Conservation (phyloP, 1,140 invertebrate genomes). For the Metopolophium dirhodum region DNA sequence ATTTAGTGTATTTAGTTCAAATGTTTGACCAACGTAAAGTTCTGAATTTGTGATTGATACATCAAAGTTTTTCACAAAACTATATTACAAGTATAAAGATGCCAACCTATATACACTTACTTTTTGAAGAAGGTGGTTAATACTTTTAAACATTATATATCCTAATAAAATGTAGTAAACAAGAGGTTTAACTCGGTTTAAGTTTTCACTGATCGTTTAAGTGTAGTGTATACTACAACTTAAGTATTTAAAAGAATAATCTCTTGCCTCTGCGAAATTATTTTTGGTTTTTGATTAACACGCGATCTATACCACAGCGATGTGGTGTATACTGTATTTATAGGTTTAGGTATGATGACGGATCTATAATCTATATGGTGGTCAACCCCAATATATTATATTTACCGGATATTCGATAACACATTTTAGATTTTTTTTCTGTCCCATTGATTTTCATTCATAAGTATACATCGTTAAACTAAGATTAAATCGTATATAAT, state of each 20-base stretch:
- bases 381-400: no score
- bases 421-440: no score
- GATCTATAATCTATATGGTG: no score
- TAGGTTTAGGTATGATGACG: neutral
- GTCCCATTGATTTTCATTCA: no score
- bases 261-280: neutral
- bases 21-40: neutral
- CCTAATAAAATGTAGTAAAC: neutral
- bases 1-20: conserved; percentile 8
- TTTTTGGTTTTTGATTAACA: neutral
- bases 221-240: neutral
- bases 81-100: neutral
- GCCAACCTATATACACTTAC: neutral
- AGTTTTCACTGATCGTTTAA: neutral
- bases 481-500: no score
- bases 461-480: no score
- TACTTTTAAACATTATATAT: neutral
- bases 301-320: neutral
- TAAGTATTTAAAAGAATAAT: neutral
- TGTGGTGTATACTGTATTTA: neutral
- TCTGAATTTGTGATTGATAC: neutral
- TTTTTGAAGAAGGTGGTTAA: neutral
- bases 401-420: no score
- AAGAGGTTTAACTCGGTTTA: neutral
- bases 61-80: neutral